Evolutionary conservation across 2,113 vertebrate genomes (phyloP), one percentile per base, ranked within the genome.

Genomic region (Plestiodon gilberti): DNA sequence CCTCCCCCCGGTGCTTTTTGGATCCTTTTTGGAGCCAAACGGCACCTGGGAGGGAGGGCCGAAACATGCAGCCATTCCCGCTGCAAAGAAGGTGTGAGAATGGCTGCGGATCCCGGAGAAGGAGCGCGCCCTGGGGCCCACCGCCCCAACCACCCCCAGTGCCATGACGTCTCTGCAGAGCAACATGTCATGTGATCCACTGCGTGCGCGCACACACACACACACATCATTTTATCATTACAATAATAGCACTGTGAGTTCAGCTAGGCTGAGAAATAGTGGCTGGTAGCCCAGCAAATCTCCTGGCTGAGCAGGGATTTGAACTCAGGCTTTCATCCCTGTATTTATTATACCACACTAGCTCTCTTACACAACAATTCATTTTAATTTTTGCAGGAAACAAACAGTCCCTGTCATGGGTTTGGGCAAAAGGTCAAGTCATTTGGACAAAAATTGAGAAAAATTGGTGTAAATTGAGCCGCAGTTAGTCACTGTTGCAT

Each of bases 401-500:
- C 30, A 61, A 59, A 55, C 23, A 48, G 1, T 64, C 6, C 8
- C n/a, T 75, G 88, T 55, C 79, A 64, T 85, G 69, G 43, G 84
- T 4, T 65, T 87, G 87, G 28, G 81, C 81, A 55, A 3, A 83
- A 70, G 14, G 6, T n/a, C 71, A 82, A 5, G 59, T 38, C 15
- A 73, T 74, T 83, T 82, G 64, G 59, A 57, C 28, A 91, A 77
- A 88, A 87, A n/a, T 17, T 28, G n/a, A 57, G 86, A 73, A 78
- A n/a, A 78, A 61, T 59, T 65, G 33, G 13, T 20, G n/a, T 67
- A 38, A 85, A 88, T 5, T 74, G 38, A 57, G 69, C 18, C 74
- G 6, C 0, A 57, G 40, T 85, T 91, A 93, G 71, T 85, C 59
- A 82, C 64, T 80, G 84, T 67, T n/a, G 25, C 87, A 88, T 89